Evolutionary conservation across 1,140 invertebrate genomes (phyloP).

Genomic region (Ceratosolen fusciceps): DNA sequence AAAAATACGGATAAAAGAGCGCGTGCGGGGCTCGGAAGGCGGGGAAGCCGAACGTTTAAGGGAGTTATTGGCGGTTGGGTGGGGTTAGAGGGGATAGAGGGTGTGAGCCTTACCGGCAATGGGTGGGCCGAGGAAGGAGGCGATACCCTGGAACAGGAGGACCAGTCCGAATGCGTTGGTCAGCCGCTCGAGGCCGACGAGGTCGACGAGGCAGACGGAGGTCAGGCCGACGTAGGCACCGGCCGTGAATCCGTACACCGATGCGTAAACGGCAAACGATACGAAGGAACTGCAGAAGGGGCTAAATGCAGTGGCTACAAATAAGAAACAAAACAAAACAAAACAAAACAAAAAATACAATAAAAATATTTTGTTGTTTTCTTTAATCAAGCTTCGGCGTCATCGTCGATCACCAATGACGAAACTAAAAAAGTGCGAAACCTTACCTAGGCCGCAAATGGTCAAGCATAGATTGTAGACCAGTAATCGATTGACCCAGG

Average conservation of each 20-base stretch:
- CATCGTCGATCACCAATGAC: too few relatives aligned
- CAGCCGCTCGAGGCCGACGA: constrained; percentile 87
- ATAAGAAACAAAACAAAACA: constrained; percentile 54
- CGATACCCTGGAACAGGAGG: constrained; percentile 92
- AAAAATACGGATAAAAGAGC: not conserved
- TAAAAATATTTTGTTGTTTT: too few relatives aligned
- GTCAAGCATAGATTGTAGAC: constrained; percentile 92
- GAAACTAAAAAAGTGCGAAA: too few relatives aligned
- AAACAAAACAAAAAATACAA: too few relatives aligned
- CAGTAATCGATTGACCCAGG: constrained; percentile 87
- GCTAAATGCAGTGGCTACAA: constrained; percentile 85
- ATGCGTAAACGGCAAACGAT: constrained; percentile 83
- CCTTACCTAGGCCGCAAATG: constrained; percentile 85
- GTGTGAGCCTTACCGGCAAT: constrained; percentile 80
- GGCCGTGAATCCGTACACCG: constrained; percentile 88
- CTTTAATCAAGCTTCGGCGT: too few relatives aligned
- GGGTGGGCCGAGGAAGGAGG: constrained; percentile 89
- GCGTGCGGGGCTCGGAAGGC: too few relatives aligned
- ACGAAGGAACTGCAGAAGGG: constrained; percentile 80
- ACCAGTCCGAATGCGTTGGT: constrained; percentile 95
- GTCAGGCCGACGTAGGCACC: constrained; percentile 95
- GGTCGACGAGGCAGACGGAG: constrained; percentile 89
- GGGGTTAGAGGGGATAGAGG: too few relatives aligned
- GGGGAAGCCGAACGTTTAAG: too few relatives aligned
- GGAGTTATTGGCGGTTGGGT: too few relatives aligned